Base-by-base conservation (phyloP, 2,797 vertebrate genomes). In the Sebastes hopkinsi region DNA sequence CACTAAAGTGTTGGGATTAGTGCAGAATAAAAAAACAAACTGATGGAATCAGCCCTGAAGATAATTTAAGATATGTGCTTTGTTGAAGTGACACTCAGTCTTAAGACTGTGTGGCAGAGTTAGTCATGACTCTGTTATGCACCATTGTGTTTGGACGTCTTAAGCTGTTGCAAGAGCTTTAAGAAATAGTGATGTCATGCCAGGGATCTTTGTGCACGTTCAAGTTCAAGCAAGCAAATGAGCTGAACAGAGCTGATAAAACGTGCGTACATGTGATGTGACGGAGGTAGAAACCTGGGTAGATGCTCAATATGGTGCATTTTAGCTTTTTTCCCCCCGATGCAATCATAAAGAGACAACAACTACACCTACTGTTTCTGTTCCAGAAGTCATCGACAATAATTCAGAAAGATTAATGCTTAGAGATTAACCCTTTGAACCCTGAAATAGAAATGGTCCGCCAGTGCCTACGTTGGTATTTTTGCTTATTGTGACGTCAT, bases 61-160 rank as follows among this genome's bases (percentile, higher is more conserved):
- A 78, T 87, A 22, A 82, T 87, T 75, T 64, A 11, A 74, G 77
- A 78, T 76, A 68, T 72, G 58, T 77, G 56, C 56, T 80, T 82
- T 82, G 38, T 85, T 72, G 55, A 85, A 85, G 80, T 76, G 65
- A 80, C 66, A 34, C 67, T 71, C 55, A 64, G 27, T 29, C 67
- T 55, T 58, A 46, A 46, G 42, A 46, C 42, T 56, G 9, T 30
- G 75, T 64, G 73, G 36, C 46, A 36, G 68, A 77, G 52, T 72
- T 77, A 23, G 58, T 73, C 70, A 67, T 52, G 70, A 68, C 76
- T 77, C 34, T 32, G 42, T 74, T 75, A 54, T 67, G 25, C 34
- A 64, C 23, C 8, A 34, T 67, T 74, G 69, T 82, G 58, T 83
- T 75, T 70, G 68, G 78, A 52, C 30, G 69, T 75, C 38, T 66